Evolutionary conservation across 35 echinoderm and acorn worm species (phyloP).

Genomic region (Strongylocentrotus purpuratus): DNA sequence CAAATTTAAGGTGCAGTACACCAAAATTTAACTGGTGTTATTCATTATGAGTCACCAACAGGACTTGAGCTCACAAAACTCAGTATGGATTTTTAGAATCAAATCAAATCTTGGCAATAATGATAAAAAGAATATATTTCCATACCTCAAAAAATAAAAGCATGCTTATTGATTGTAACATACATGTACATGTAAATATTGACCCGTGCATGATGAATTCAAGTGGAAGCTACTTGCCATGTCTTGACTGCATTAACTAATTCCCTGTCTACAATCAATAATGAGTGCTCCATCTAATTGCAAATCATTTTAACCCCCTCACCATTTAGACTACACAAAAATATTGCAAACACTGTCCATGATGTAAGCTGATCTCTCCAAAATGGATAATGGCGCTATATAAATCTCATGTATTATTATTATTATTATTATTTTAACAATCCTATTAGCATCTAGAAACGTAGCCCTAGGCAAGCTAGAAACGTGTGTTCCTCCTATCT

Average conservation of each 20-base stretch:
- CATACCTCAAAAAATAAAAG: neutral
- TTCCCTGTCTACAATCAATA: neutral
- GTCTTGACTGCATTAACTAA: neutral
- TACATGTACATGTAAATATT: neutral
- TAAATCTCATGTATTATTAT: too few relatives aligned
- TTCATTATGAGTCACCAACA: neutral
- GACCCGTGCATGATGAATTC: neutral
- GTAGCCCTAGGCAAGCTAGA: too few relatives aligned
- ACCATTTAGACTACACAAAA: neutral
- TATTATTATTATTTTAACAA: too few relatives aligned
- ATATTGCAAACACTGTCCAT: too few relatives aligned
- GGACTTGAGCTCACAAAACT: neutral
- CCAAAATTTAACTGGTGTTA: too few relatives aligned
- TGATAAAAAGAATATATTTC: neutral
- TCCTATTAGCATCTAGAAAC: too few relatives aligned
- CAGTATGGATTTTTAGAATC: neutral
- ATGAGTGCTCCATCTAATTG: neutral
- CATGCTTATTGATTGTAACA: neutral
- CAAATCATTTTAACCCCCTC: neutral
- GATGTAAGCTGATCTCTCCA: too few relatives aligned
- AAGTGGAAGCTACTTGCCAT: neutral
- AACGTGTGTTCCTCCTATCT: too few relatives aligned
- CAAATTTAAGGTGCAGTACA: neutral
- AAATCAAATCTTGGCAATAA: neutral
- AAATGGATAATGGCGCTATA: too few relatives aligned